A percentile compares a stretch with the other conserved stretches of the same genome.
Conservation (phyloP, 2,797 vertebrate species). For the Synaphobranchus kaupii region DNA sequence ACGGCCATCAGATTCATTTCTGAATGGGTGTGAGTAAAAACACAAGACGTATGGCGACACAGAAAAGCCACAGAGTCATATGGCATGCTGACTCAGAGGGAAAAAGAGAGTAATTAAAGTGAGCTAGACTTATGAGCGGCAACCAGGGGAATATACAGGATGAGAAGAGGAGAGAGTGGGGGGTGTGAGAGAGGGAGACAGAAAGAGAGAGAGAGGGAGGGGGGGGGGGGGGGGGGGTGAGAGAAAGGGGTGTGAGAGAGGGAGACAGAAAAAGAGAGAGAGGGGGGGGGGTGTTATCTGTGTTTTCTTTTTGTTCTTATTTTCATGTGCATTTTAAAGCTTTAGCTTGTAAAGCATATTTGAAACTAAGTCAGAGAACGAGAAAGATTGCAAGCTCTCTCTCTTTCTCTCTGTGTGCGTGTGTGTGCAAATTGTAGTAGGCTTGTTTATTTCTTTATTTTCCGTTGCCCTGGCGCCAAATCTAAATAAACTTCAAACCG, state of each 20-base stretch:
- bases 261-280: slow-evolving; percentile 2
- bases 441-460: too few relatives aligned
- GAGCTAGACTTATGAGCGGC: slow-evolving; percentile 51
- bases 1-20: background rate
- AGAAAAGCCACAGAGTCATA: background rate
- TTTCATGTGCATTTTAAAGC: too few relatives aligned
- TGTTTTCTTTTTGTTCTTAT: too few relatives aligned
- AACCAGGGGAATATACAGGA: background rate
- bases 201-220: background rate
- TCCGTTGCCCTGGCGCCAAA: too few relatives aligned
- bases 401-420: too few relatives aligned
- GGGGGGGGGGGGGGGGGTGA: background rate
- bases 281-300: background rate
- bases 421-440: too few relatives aligned
- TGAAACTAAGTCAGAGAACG: too few relatives aligned
- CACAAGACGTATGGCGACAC: background rate
- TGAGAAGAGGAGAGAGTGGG: too few relatives aligned
- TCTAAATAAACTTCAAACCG: too few relatives aligned
- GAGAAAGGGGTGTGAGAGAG: background rate
- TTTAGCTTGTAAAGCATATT: too few relatives aligned
- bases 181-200: background rate
- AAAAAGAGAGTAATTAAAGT: too few relatives aligned
- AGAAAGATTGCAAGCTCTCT: too few relatives aligned
- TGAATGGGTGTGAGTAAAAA: background rate
- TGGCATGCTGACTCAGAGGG: background rate